phyloP scores from a whole-genome alignment of 1,140 invertebrate genomes.

The Sarcophaga bullata region DNA sequence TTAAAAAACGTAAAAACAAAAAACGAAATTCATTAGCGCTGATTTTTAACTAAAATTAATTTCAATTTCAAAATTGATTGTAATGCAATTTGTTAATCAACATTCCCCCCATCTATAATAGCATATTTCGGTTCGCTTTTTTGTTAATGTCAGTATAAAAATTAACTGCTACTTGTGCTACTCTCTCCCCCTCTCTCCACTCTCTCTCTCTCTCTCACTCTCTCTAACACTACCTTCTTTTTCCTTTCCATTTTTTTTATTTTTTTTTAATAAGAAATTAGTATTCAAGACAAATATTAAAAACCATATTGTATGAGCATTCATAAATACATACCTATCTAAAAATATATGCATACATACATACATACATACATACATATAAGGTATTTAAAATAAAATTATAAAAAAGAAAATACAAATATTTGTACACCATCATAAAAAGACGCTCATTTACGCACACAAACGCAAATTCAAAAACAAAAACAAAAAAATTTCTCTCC shows the following conservation, averaged over 20 bases:
- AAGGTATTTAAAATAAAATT: too few species aligned
- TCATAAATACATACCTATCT: neutral
- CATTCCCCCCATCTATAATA: too few species aligned
- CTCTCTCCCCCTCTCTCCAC: neutral
- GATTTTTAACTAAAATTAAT: neutral
- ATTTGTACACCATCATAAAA: neutral
- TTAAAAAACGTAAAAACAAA: too few species aligned
- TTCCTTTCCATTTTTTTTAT: too few species aligned
- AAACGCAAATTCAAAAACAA: neutral
- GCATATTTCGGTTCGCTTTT: neutral
- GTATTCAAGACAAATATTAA: neutral
- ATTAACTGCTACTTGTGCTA: neutral
- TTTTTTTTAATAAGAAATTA: neutral
- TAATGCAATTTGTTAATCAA: neutral
- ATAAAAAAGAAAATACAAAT: neutral
- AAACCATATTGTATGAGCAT: neutral
- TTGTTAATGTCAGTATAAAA: neutral
- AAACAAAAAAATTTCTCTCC: too few species aligned
- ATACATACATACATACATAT: too few species aligned
- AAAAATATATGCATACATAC: neutral
- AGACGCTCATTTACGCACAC: neutral
- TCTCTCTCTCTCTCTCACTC: neutral
- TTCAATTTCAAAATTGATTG: conserved; percentile 5
- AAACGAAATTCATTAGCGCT: neutral
- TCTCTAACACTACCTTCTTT: too few species aligned